Conservation (phyloP, 2,113 vertebrate genomes). For the Mirounga angustirostris region DNA sequence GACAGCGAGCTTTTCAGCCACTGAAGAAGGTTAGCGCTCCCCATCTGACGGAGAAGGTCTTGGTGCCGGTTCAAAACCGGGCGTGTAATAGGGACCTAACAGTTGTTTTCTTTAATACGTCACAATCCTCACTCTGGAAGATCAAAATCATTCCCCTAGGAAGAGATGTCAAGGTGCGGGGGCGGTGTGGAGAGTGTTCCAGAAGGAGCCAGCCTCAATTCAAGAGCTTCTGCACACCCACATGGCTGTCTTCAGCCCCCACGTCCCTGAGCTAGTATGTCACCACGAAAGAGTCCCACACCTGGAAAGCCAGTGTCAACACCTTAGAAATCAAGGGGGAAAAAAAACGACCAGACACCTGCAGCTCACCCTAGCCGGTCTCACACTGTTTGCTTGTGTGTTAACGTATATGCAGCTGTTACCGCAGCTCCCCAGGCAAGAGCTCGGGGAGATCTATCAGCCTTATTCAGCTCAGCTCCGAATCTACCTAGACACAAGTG, state of each 20-base stretch:
- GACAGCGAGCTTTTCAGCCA: conserved; percentile 76
- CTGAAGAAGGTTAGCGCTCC: conserved; percentile 79
- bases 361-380: neutral
- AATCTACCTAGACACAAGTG: neutral
- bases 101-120: conserved; percentile 80
- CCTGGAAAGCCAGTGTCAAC: neutral
- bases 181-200: neutral
- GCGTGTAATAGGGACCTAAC: conserved; percentile 71
- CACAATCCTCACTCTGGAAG: conserved; percentile 74
- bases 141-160: conserved; percentile 76
- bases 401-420: neutral
- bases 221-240: neutral
- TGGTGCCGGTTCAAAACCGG: conserved; percentile 72
- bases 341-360: neutral
- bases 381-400: neutral
- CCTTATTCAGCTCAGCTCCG: neutral
- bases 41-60: conserved; percentile 74
- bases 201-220: conserved; percentile 69
- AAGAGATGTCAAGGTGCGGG: conserved; percentile 75
- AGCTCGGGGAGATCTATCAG: neutral
- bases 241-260: neutral
- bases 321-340: neutral
- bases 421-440: neutral
- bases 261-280: neutral
- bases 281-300: neutral